phyloP scores from a whole-genome alignment of 2,888 invertebrate genomes.

The Ornithoptera priamus region DNA sequence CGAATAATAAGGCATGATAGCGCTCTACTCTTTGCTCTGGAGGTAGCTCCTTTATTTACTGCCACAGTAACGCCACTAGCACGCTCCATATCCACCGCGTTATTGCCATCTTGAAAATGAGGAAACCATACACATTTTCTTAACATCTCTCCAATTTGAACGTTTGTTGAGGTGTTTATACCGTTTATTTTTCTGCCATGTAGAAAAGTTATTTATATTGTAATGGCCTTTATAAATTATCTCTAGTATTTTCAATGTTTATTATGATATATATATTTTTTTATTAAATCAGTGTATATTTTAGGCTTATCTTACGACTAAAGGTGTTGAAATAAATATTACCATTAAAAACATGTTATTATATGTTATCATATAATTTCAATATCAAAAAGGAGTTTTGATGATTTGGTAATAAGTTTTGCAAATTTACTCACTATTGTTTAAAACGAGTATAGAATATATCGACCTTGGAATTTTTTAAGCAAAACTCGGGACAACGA shows the following conservation, averaged over 20 bases:
- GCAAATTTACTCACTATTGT: too few species aligned
- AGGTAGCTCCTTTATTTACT: slow-evolving; percentile 69
- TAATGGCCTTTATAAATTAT: background rate
- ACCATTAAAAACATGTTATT: too few species aligned
- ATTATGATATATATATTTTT: background rate
- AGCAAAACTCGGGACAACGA: too few species aligned
- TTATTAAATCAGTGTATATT: background rate
- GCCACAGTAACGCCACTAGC: slow-evolving; percentile 74
- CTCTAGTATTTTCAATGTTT: background rate
- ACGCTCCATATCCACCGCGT: slow-evolving; percentile 74
- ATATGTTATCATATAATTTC: too few species aligned
- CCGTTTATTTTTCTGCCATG: slow-evolving; percentile 20
- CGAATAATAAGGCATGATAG: slow-evolving; percentile 56
- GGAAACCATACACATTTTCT: slow-evolving; percentile 73
- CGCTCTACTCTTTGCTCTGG: slow-evolving; percentile 55
- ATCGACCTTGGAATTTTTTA: too few species aligned
- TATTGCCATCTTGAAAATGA: slow-evolving; percentile 77
- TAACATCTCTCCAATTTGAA: slow-evolving; percentile 55
- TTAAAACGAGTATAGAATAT: too few species aligned
- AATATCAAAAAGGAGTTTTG: too few species aligned
- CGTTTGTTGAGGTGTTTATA: slow-evolving; percentile 32
- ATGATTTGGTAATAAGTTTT: too few species aligned
- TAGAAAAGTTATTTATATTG: background rate
- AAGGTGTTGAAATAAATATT: too few species aligned
- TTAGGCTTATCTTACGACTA: too few species aligned